A percentile compares a stretch with the other conserved stretches of the same genome.
Conservation (phyloP, 1,140 invertebrate genomes). For the Paraescarpia echinospica region DNA sequence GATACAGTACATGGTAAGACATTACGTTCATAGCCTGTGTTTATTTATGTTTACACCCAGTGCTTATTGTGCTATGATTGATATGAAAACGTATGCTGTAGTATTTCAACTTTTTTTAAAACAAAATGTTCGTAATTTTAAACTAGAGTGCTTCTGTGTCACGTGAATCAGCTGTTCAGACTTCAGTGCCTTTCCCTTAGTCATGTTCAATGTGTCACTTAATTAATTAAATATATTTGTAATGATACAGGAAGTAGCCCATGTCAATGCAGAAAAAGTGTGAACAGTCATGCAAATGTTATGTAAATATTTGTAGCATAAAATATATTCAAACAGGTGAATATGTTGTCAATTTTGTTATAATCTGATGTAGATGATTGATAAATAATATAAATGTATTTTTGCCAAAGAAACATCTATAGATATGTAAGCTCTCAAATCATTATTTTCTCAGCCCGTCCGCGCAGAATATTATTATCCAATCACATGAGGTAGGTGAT, state of each 20-base stretch:
- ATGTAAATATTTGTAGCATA: neutral
- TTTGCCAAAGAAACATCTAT: neutral
- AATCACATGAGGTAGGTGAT: neutral
- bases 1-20: conserved; percentile 23
- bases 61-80: neutral
- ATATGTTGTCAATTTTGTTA: neutral
- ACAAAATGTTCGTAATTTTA: neutral
- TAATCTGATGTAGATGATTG: neutral
- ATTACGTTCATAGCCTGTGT: neutral
- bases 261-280: neutral
- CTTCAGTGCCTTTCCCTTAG: neutral
- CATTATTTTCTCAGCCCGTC: neutral
- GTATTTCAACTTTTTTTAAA: neutral
- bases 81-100: neutral
- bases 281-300: neutral
- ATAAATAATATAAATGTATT: neutral
- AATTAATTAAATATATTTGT: neutral
- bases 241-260: neutral
- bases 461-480: neutral
- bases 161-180: neutral
- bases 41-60: neutral
- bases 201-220: neutral
- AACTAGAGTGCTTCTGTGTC: neutral
- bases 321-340: neutral
- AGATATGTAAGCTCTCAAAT: neutral